Conservation (phyloP, 2,797 vertebrate species). For the Pempheris klunzingeri region DNA sequence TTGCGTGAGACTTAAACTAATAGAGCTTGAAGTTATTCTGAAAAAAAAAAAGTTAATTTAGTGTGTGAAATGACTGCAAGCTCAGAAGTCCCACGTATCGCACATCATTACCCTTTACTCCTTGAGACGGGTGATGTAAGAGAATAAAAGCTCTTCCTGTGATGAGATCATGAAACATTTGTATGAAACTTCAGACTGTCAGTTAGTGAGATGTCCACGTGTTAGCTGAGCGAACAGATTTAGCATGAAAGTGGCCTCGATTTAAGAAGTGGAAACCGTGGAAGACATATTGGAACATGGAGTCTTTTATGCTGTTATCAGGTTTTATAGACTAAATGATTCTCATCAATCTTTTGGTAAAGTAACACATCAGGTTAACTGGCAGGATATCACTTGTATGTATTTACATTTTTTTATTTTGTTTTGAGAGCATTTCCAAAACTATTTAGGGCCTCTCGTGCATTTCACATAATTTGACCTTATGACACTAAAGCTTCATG, state of each 20-base stretch:
- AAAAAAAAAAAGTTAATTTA: neutral
- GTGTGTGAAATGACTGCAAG: neutral
- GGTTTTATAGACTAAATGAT: neutral
- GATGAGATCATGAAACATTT: neutral
- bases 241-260: neutral
- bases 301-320: neutral
- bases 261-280: neutral
- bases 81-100: neutral
- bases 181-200: conserved; percentile 17
- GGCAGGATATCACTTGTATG: neutral
- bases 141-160: neutral
- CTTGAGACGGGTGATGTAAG: conserved; percentile 10
- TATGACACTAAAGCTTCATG: neutral
- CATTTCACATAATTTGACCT: conserved; percentile 5
- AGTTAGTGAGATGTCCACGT: conserved; percentile 5
- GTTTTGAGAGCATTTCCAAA: conserved; percentile 2
- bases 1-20: neutral
- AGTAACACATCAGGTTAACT: neutral
- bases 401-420: no score
- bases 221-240: neutral
- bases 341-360: neutral
- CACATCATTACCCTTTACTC: neutral
- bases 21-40: neutral
- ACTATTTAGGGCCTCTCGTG: neutral
- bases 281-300: neutral